These are phyloP conservation scores for Microcebus ravelobensis DNA, from an alignment of 2,113 vertebrate species.

Conservation along the genomic window DNA sequence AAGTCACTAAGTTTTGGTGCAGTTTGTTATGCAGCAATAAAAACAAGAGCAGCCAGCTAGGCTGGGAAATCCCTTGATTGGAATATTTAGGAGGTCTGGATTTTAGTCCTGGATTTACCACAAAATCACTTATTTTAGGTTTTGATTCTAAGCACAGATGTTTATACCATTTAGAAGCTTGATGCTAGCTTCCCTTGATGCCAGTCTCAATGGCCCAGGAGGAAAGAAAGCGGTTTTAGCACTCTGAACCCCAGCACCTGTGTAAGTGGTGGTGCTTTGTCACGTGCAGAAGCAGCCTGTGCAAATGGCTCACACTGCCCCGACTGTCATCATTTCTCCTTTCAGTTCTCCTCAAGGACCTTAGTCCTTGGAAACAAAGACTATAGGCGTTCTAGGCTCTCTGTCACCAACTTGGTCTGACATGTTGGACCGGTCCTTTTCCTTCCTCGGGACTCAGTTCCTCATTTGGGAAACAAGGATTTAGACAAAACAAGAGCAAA, in stretches of 20 bases:
- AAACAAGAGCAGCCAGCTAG: neutral
- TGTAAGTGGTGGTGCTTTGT: neutral
- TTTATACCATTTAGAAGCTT: neutral
- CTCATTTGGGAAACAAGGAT: neutral
- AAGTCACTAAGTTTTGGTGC: neutral
- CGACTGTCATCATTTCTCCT: neutral
- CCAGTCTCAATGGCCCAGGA: neutral
- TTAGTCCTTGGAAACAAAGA: neutral
- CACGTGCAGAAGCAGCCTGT: neutral
- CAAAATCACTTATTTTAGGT: neutral
- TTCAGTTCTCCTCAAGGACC: neutral
- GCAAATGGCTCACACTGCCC: neutral
- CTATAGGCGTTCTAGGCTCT: neutral
- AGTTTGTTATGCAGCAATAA: neutral
- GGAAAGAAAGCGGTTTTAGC: neutral
- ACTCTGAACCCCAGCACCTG: neutral
- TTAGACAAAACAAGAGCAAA: neutral
- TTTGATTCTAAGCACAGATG: neutral
- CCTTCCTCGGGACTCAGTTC: neutral
- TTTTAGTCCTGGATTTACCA: neutral
- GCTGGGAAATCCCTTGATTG: neutral
- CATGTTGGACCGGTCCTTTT: neutral
- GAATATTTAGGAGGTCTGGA: neutral
- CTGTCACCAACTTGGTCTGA: neutral
- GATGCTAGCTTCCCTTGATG: neutral